Percentiles rank a stretch among this genome's conserved stretches.
phyloP scores from a whole-genome alignment of 92 coral and sea anemone genomes.

The Phenganax stokvisi region DNA sequence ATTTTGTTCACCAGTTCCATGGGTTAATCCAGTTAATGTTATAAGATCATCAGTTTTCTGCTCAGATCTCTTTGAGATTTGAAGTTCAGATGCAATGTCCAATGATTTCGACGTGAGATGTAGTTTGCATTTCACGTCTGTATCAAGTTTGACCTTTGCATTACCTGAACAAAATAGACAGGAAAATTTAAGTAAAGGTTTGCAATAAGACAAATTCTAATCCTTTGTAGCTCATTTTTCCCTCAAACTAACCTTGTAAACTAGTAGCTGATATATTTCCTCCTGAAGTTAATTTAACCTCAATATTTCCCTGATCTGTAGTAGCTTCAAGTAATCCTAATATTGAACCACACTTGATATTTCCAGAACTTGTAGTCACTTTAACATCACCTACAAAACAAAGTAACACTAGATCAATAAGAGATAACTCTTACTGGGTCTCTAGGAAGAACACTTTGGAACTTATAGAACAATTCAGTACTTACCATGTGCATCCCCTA shows the following conservation, averaged over 20 bases:
- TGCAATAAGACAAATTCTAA: background rate
- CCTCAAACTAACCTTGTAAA: constrained; percentile 61
- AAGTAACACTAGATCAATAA: background rate
- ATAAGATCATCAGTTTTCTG: background rate
- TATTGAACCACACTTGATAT: constrained; percentile 64
- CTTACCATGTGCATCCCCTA: constrained; percentile 94
- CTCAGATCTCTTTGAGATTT: background rate
- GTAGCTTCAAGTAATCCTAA: constrained; percentile 62
- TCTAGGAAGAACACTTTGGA: background rate
- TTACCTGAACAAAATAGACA: background rate
- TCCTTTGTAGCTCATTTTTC: background rate
- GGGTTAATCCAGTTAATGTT: background rate
- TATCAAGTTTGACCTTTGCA: constrained; percentile 25
- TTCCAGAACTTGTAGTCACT: constrained; percentile 49
- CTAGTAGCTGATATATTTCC: constrained; percentile 60
- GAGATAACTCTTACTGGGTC: background rate
- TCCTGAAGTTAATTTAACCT: constrained; percentile 45
- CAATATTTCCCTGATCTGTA: constrained; percentile 55
- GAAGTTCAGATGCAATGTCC: constrained; percentile 4
- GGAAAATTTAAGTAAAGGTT: background rate
- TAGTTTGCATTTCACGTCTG: background rate
- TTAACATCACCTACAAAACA: constrained; percentile 57
- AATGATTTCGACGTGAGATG: constrained; percentile 13
- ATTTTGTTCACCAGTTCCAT: constrained; percentile 20
- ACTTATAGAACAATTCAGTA: no score